phyloP scores from a whole-genome alignment of 2,888 invertebrate genomes.

The Abrostola triplasia region DNA sequence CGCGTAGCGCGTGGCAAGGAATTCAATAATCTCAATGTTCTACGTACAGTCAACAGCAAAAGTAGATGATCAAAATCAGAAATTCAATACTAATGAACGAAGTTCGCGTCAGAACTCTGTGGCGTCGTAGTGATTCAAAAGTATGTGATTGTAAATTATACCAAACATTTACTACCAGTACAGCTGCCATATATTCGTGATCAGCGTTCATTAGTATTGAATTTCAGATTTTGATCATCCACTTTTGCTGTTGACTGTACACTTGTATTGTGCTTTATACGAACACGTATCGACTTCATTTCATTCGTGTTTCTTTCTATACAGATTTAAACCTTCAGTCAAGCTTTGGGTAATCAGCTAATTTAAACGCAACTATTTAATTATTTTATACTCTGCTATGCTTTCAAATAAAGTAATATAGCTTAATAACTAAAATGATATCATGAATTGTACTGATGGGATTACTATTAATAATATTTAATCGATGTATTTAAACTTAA shows the following conservation, averaged over 20 bases:
- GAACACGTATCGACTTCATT: constrained; percentile 33
- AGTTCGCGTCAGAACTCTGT: no score
- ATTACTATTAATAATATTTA: constrained; percentile 51
- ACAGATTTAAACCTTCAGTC: constrained; percentile 34
- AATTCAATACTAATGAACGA: no score
- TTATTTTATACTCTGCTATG: constrained; percentile 23
- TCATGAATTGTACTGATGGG: constrained; percentile 67
- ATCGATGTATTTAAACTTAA: constrained; percentile 57
- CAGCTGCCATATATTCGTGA: no score
- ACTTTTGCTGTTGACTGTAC: no score
- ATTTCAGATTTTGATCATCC: no score
- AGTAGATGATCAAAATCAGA: no score
- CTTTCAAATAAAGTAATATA: constrained; percentile 50
- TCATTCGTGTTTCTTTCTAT: constrained; percentile 27
- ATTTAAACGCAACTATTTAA: constrained; percentile 18
- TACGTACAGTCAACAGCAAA: no score
- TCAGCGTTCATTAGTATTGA: no score
- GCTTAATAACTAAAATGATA: constrained; percentile 69
- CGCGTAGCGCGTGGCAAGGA: constrained; percentile 73
- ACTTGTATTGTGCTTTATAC: constrained; percentile 21
- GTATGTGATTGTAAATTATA: no score
- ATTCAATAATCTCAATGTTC: constrained; percentile 60
- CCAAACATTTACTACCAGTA: no score
- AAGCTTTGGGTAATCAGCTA: constrained; percentile 37
- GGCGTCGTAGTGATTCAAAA: no score